phyloP scores from a whole-genome alignment of 2,888 invertebrate species.

The Lucinisca nassula region DNA sequence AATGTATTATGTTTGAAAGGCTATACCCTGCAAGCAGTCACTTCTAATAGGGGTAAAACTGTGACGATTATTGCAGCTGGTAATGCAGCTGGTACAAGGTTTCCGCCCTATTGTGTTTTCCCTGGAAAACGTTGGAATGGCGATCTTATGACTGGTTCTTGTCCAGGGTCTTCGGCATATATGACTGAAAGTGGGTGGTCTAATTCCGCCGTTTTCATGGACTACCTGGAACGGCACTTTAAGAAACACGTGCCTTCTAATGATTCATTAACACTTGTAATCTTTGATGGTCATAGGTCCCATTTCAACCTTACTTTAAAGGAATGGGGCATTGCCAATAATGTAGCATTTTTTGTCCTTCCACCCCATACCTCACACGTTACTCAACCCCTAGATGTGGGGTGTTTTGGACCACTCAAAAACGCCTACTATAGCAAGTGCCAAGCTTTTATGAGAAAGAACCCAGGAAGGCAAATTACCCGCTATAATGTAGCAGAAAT shows the following conservation, averaged over 20 bases:
- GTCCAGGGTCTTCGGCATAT: constrained; percentile 32
- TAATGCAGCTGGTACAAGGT: constrained; percentile 41
- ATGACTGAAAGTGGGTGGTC: constrained; percentile 48
- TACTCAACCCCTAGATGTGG: constrained; percentile 50
- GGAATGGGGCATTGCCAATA: constrained; percentile 38
- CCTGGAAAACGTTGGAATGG: constrained; percentile 31
- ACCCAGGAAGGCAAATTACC: constrained; percentile 30
- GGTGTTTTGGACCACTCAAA: constrained; percentile 56
- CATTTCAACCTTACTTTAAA: constrained; percentile 39
- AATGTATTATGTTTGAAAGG: constrained; percentile 32
- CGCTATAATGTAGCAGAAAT: constrained; percentile 36
- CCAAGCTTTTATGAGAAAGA: constrained; percentile 25
- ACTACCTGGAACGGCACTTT: constrained; percentile 33
- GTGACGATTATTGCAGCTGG: constrained; percentile 46
- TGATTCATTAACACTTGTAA: constrained; percentile 2
- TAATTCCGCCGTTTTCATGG: constrained; percentile 28
- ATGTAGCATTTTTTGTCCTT: constrained; percentile 38
- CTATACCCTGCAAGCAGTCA: constrained; percentile 30
- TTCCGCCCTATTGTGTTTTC: constrained; percentile 59
- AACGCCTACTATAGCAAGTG: constrained; percentile 30
- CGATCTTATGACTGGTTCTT: constrained; percentile 13
- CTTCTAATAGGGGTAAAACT: constrained; percentile 37
- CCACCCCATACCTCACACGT: constrained; percentile 51
- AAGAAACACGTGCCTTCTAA: constrained; percentile 18
- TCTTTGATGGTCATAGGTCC: constrained; percentile 52